phyloP scores from a whole-genome alignment of 2,113 vertebrate species.

The Sciurus niger region DNA sequence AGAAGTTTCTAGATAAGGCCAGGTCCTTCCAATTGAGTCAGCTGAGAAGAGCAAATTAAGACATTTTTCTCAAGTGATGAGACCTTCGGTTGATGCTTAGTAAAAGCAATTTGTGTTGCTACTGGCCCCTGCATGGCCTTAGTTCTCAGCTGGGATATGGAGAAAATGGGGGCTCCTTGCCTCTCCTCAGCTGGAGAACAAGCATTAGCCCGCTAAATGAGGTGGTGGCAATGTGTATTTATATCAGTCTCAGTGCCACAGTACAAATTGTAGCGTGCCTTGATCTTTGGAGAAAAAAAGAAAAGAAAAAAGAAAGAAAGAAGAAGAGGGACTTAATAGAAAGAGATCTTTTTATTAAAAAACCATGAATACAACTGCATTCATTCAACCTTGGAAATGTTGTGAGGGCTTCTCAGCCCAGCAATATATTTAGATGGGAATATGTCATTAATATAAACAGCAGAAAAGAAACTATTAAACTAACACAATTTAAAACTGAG shows the following conservation, averaged over 20 bases:
- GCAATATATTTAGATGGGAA: constrained; percentile 97
- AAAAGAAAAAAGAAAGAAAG: constrained; percentile 59
- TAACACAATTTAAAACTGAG: constrained; percentile 98
- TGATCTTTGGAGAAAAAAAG: constrained; percentile 80
- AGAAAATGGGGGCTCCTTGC: constrained; percentile 41
- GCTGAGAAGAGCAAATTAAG: constrained; percentile 71
- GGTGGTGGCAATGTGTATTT: constrained; percentile 75
- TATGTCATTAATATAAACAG: constrained; percentile 98
- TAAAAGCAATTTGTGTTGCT: background rate
- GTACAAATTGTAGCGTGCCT: constrained; percentile 72
- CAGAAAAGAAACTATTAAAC: constrained; percentile 98
- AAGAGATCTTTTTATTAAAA: constrained; percentile 95
- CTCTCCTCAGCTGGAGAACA: constrained; percentile 76
- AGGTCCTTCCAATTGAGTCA: background rate
- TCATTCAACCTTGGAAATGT: constrained; percentile 98
- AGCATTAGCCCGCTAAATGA: constrained; percentile 81
- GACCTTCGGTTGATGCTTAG: constrained; percentile 75
- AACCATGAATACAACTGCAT: constrained; percentile 93
- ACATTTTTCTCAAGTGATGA: constrained; percentile 76
- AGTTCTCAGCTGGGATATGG: rapidly evolving
- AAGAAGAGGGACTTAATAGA: constrained; percentile 90
- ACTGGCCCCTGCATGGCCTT: rapidly evolving
- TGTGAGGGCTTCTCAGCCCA: constrained; percentile 94
- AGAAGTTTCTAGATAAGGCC: constrained; percentile 7
- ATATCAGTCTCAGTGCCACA: background rate